Conservation (phyloP, 2,888 invertebrate genomes). For the Gari tellinella region DNA sequence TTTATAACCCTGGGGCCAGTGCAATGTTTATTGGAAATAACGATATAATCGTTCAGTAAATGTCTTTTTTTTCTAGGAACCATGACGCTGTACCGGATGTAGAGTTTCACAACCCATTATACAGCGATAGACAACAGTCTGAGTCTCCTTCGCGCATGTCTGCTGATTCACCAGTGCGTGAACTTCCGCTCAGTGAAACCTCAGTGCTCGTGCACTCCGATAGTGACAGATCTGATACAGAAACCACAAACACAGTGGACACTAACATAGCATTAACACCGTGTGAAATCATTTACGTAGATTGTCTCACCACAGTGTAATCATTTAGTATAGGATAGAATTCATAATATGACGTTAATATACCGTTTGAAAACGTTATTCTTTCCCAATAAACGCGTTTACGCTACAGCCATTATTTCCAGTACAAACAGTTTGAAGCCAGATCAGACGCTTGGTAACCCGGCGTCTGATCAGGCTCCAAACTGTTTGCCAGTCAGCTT, state of each 20-base stretch:
- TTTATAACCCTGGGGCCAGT: too few species aligned
- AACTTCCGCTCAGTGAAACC: background rate
- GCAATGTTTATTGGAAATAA: background rate
- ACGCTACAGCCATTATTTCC: too few species aligned
- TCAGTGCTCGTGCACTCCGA: background rate
- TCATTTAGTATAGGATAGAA: too few species aligned
- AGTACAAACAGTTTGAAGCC: too few species aligned
- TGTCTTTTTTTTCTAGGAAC: slow-evolving; percentile 33
- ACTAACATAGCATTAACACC: slow-evolving; percentile 6
- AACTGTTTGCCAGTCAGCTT: too few species aligned
- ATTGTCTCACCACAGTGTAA: slow-evolving; percentile 28
- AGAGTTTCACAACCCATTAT: slow-evolving; percentile 74
- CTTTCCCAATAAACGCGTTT: too few species aligned
- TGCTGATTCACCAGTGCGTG: background rate
- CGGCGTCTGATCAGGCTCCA: too few species aligned
- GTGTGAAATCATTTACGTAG: slow-evolving; percentile 1
- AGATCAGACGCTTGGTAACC: too few species aligned
- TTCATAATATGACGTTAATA: too few species aligned
- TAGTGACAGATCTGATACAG: background rate
- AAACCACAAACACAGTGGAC: background rate
- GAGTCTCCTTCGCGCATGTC: background rate
- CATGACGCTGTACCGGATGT: slow-evolving; percentile 63
- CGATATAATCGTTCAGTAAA: too few species aligned
- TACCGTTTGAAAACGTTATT: too few species aligned
- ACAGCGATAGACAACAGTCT: slow-evolving; percentile 19